These are phyloP conservation scores for Microplitis demolitor DNA, from an alignment of 1,140 invertebrate species.

Conservation along the genomic window DNA sequence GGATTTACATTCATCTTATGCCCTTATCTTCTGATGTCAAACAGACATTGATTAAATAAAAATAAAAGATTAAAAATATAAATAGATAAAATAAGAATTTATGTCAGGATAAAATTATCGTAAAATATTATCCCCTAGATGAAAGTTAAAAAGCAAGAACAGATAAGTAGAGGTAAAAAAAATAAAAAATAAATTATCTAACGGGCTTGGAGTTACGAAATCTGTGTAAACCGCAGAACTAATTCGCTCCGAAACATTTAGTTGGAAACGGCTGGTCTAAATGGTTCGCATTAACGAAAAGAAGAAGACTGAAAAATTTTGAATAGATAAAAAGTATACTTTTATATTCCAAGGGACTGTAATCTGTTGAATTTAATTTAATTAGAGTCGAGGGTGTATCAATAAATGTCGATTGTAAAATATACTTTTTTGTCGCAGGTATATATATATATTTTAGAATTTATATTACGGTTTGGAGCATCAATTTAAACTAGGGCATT, in stretches of 20 bases:
- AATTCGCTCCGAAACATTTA: conserved; percentile 23
- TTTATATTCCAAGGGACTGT: background rate
- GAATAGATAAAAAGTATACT: background rate
- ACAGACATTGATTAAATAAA: no score
- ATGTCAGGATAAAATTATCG: no score
- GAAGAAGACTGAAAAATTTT: background rate
- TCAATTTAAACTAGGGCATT: no score
- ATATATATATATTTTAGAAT: no score
- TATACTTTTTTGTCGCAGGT: no score
- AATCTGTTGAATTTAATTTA: background rate
- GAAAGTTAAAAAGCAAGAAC: background rate
- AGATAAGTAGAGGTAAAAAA: background rate
- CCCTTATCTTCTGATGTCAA: no score
- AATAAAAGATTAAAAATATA: no score
- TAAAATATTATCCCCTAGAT: no score
- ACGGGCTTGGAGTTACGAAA: conserved; percentile 12
- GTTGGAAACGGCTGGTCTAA: conserved; percentile 13
- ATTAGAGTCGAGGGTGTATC: background rate
- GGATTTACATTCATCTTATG: no score
- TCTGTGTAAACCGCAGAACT: conserved; percentile 27
- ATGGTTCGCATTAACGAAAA: conserved; percentile 10
- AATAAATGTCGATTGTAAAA: no score
- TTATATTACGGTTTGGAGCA: no score
- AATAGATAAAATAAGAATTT: no score
- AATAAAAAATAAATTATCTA: background rate